Evolutionary conservation across 2,888 invertebrate genomes (phyloP), one percentile per base, ranked within the genome.

Genomic region (Clistopyga incitator): DNA sequence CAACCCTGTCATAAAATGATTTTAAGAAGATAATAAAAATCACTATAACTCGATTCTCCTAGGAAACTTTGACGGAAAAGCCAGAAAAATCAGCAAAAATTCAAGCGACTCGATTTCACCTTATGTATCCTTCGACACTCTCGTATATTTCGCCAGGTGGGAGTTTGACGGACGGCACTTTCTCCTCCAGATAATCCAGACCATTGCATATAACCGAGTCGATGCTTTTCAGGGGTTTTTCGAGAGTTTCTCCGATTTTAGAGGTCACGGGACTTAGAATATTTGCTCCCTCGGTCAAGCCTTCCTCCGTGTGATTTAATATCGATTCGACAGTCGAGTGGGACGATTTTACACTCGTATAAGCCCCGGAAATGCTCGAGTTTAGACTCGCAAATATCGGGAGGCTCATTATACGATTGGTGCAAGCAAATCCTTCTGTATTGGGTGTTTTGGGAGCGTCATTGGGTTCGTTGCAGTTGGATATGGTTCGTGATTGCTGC

Each of bases 151-250:
- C 89, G 50, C 92, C 91, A 20, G 94, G 91, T 18, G 93, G 92
- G 54, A 92, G 91, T 50, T 91, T 93, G 65, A 94, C 93, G 18
- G 92, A 90, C 0, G 94, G 94, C 45, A 93, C 91, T 72, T 90
- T 93, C 59, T 93, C 92, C 86, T 94, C 94, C 38, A 94, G 84
- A 56, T 92, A 91, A 72, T 93, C 93, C 76, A 94, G 90, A 79
- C 93, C 92, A 38, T 91, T 85, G 86, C 93, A 94, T 18, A 94
- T 92, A 76, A 90, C 89, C 56, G 75, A 85, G 65, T 89, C 90
- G 38, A 91, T 84, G 38, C 71, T 79, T 64, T 90, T 89, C 18
- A 91, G 75, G 4, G 93, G 94, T 50, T 90, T 90, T 78, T 94
- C 93, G 15, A 94, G 90, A 56, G 91, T 92, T 47, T 88, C 90